These are phyloP conservation scores for Dendrolimus pini DNA, from an alignment of 2,888 invertebrate genomes.

Conservation along the genomic window DNA sequence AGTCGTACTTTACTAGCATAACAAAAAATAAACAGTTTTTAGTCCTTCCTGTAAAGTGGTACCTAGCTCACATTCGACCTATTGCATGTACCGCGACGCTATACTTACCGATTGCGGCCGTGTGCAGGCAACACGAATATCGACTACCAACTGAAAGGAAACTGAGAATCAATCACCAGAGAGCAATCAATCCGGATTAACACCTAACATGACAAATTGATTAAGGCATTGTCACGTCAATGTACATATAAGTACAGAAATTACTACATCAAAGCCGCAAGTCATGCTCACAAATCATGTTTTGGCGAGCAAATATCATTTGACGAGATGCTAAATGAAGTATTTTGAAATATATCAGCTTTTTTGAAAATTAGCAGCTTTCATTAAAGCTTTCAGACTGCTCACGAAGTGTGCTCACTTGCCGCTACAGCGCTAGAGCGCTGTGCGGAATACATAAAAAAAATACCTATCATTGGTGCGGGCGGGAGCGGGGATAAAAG, in stretches of 20 bases:
- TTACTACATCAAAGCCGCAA: background rate
- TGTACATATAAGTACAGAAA: background rate
- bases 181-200: background rate
- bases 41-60: too few relatives aligned
- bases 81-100: too few relatives aligned
- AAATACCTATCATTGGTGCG: too few relatives aligned
- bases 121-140: background rate
- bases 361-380: background rate
- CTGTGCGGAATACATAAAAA: too few relatives aligned
- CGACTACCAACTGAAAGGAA: background rate
- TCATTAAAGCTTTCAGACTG: background rate
- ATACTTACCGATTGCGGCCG: background rate
- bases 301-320: background rate
- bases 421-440: too few relatives aligned
- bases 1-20: too few relatives aligned
- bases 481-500: too few relatives aligned
- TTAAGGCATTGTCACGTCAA: background rate
- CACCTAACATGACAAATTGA: background rate
- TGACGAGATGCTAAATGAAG: background rate
- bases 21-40: too few relatives aligned
- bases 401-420: background rate
- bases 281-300: background rate
- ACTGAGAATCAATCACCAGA: background rate
- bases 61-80: too few relatives aligned
- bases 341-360: background rate